Percentiles rank a stretch among this genome's conserved stretches.
These are phyloP conservation scores for Teinopalpus imperialis DNA, from an alignment of 2,888 invertebrate species.

Conservation along the genomic window DNA sequence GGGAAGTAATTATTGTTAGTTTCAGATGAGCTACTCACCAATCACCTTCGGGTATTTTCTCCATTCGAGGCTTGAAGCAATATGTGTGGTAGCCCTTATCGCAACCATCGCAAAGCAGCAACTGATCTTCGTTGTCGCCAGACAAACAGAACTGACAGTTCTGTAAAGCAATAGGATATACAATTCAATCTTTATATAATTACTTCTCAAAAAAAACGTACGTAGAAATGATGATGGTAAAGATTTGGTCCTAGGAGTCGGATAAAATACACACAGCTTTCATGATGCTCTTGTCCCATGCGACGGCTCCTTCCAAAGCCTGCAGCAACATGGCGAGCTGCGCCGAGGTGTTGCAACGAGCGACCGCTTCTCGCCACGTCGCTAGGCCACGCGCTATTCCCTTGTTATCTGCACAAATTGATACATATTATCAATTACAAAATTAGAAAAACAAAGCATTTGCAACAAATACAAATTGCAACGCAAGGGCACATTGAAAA, in stretches of 20 bases:
- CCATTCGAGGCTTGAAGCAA: constrained; percentile 98
- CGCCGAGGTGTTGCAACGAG: constrained; percentile 91
- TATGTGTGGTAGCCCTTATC: constrained; percentile 99
- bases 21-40: too few relatives aligned
- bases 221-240: too few relatives aligned
- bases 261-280: constrained; percentile 92
- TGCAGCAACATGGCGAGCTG: constrained; percentile 91
- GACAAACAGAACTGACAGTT: constrained; percentile 98
- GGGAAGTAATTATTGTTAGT: too few relatives aligned
- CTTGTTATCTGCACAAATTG: constrained; percentile 49
- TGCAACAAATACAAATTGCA: too few relatives aligned
- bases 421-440: too few relatives aligned
- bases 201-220: too few relatives aligned
- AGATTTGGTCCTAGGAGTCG: constrained; percentile 1
- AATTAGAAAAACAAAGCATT: too few relatives aligned
- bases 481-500: too few relatives aligned
- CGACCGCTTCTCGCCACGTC: constrained; percentile 95
- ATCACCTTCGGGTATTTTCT: constrained; percentile 97
- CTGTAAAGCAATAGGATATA: constrained; percentile 84
- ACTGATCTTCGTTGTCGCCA: constrained; percentile 97
- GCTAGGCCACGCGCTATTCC: constrained; percentile 89
- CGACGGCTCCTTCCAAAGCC: constrained; percentile 94
- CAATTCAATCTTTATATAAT: too few relatives aligned
- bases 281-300: constrained; percentile 99
- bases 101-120: constrained; percentile 97